phyloP scores from a whole-genome alignment of 2,888 invertebrate genomes.

The Drosophila tripunctata region DNA sequence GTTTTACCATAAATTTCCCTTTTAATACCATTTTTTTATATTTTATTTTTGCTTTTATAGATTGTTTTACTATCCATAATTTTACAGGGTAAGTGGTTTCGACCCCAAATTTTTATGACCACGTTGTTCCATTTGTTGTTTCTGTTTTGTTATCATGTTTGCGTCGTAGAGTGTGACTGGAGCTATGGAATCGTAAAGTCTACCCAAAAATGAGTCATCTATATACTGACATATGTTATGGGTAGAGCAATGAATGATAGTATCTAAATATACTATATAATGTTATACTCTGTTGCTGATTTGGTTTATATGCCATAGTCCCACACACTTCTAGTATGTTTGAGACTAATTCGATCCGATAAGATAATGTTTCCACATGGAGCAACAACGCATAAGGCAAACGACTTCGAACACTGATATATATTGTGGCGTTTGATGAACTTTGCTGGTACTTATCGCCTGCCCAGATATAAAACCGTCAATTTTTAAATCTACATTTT shows the following conservation, averaged over 20 bases:
- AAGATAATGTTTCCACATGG: slow-evolving; percentile 33
- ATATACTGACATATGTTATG: not conserved
- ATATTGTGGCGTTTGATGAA: slow-evolving; percentile 23
- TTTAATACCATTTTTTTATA: not conserved
- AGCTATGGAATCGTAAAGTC: slow-evolving; percentile 3
- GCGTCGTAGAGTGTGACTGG: not conserved
- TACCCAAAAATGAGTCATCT: slow-evolving; percentile 21
- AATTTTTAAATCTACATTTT: not conserved
- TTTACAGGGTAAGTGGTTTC: not conserved
- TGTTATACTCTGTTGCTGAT: no score
- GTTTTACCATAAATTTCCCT: no score
- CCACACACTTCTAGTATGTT: no score
- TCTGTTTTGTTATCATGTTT: slow-evolving; percentile 9
- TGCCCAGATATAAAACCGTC: not conserved
- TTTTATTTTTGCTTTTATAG: not conserved
- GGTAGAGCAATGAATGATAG: not conserved
- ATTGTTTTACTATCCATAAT: not conserved
- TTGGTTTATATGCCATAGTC: no score
- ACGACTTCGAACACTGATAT: no score
- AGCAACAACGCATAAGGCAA: slow-evolving; percentile 35
- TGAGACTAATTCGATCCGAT: slow-evolving; percentile 35
- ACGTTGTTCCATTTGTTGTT: not conserved
- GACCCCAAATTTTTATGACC: not conserved
- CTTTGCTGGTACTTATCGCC: slow-evolving; percentile 6
- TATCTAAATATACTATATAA: not conserved